These are phyloP conservation scores for Ctenomys sociabilis DNA, from an alignment of 2,113 vertebrate species.

Conservation along the genomic window DNA sequence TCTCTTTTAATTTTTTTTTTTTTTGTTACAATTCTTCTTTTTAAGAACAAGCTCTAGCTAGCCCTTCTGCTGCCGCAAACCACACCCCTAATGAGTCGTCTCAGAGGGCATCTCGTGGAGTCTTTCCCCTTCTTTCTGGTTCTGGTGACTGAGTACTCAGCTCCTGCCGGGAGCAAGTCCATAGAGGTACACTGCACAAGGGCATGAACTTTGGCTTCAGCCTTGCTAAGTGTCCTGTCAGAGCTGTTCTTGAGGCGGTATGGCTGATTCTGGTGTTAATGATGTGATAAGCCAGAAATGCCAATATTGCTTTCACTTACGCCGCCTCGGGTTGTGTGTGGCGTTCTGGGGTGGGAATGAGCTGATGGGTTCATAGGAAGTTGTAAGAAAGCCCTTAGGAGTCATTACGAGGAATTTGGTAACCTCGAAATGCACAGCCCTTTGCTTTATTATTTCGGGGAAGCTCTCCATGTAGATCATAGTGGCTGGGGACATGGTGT, in stretches of 20 bases:
- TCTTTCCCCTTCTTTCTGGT: conserved; percentile 60
- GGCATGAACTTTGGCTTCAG: conserved; percentile 70
- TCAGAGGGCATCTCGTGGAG: conserved; percentile 55
- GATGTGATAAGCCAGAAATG: conserved; percentile 61
- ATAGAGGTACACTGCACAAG: conserved; percentile 71
- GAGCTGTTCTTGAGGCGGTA: neutral
- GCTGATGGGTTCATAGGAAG: conserved; percentile 64
- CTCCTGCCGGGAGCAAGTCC: conserved; percentile 65
- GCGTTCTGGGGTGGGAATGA: conserved; percentile 45
- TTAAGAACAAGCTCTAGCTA: conserved; percentile 31
- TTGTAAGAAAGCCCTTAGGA: conserved; percentile 56
- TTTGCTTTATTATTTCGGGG: neutral
- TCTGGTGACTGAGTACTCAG: conserved; percentile 60
- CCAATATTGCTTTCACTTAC: conserved; percentile 47
- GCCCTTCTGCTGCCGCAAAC: conserved; percentile 30
- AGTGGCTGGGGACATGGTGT: neutral
- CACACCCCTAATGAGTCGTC: conserved; percentile 55
- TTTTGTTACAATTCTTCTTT: conserved; percentile 4
- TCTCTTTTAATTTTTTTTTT: neutral
- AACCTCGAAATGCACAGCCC: neutral
- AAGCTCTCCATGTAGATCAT: neutral
- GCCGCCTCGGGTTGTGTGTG: conserved; percentile 42
- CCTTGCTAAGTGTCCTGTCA: conserved; percentile 66
- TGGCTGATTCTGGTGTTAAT: conserved; percentile 77
- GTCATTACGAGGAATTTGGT: conserved; percentile 50